Evolutionary conservation across 2,113 vertebrate species (phyloP).

Genomic region (Galeopterus variegatus): DNA sequence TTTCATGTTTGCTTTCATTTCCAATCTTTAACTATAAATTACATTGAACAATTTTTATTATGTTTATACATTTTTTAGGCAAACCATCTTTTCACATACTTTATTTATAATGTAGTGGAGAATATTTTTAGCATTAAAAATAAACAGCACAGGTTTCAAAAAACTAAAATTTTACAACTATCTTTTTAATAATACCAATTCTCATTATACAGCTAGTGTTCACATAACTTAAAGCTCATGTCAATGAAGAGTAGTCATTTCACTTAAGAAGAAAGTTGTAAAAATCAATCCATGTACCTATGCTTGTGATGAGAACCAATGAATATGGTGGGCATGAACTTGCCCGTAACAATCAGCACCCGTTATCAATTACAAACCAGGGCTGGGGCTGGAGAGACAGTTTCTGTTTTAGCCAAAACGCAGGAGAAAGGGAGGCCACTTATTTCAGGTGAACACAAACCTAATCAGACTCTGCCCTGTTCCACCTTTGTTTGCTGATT

Average conservation of each 20-base stretch:
- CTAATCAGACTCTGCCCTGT: background rate
- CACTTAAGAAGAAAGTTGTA: background rate
- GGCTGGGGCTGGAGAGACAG: rapidly evolving
- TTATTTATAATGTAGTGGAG: background rate
- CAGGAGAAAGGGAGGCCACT: background rate
- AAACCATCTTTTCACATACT: background rate
- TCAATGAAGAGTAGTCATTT: background rate
- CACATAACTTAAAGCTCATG: background rate
- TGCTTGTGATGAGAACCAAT: background rate
- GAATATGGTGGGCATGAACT: no score
- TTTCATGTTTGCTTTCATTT: background rate
- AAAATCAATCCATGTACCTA: background rate
- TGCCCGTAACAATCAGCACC: background rate
- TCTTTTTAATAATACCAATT: background rate
- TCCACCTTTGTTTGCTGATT: slow-evolving; percentile 53
- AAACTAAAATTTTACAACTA: background rate
- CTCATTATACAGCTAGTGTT: background rate
- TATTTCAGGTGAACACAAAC: slow-evolving; percentile 42
- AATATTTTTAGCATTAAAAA: slow-evolving; percentile 9
- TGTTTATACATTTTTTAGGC: background rate
- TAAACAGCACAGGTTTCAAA: background rate
- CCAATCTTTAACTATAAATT: background rate
- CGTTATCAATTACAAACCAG: slow-evolving; percentile 13
- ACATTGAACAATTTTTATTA: background rate
- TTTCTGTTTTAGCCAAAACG: slow-evolving; percentile 40